Evolutionary conservation across 2,888 invertebrate genomes (phyloP).

Genomic region (Craniophora ligustri): DNA sequence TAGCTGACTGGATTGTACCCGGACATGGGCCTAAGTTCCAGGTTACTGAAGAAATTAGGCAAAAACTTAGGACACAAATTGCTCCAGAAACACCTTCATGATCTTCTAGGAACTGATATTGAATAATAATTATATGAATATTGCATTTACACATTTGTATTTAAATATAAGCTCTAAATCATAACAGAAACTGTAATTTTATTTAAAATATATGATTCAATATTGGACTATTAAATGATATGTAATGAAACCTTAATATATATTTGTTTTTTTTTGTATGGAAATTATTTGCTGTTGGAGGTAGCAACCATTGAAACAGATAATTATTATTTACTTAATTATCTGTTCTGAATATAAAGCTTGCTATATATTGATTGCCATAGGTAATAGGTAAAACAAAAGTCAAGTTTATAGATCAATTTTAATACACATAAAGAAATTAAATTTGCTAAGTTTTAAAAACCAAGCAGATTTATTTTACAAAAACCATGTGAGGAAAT

Average conservation of each 20-base stretch:
- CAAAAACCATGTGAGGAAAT: conserved; percentile 34
- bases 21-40: conserved; percentile 97
- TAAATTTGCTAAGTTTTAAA: conserved; percentile 50
- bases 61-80: conserved; percentile 69
- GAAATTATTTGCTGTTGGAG: neutral
- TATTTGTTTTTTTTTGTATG: conserved; percentile 13
- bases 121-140: conserved; percentile 8
- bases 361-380: too few species aligned
- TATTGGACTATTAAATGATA: too few species aligned
- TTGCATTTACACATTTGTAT: conserved; percentile 31
- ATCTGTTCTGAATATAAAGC: too few species aligned
- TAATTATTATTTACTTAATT: too few species aligned
- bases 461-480: conserved; percentile 54
- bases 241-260: too few species aligned
- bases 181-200: too few species aligned
- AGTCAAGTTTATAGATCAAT: conserved; percentile 48
- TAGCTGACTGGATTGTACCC: conserved; percentile 95
- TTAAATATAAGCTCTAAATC: conserved; percentile 8
- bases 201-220: too few species aligned
- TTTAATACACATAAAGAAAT: conserved; percentile 66
- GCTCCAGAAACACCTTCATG: conserved; percentile 27
- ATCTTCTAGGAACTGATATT: conserved; percentile 1
- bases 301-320: neutral
- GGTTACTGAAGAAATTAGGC: conserved; percentile 86
- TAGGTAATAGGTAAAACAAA: too few species aligned